Percentiles rank a stretch among this genome's conserved stretches.
phyloP scores from a whole-genome alignment of 2,888 invertebrate genomes.

The Epinotia brunnichana region DNA sequence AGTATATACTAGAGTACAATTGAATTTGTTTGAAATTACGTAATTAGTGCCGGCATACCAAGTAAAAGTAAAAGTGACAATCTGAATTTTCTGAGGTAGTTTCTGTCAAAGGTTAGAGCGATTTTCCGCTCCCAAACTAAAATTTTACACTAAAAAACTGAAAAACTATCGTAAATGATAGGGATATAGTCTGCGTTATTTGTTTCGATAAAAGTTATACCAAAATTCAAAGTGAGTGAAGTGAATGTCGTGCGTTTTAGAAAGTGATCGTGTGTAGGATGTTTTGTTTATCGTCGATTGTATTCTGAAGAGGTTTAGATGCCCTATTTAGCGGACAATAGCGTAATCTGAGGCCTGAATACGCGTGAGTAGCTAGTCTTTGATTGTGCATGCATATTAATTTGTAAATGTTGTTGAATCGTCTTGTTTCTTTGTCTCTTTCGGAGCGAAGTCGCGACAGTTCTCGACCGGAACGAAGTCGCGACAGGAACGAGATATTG shows the following conservation, averaged over 20 bases:
- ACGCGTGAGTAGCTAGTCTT: constrained; percentile 50
- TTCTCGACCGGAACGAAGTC: background rate
- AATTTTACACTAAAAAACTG: constrained; percentile 11
- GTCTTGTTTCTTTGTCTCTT: constrained; percentile 20
- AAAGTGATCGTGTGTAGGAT: constrained; percentile 33
- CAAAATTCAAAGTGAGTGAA: background rate
- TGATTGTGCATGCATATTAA: constrained; percentile 30
- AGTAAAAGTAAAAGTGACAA: constrained; percentile 39
- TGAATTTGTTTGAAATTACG: background rate
- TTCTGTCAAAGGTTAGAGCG: constrained; percentile 38
- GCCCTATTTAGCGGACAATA: constrained; percentile 69
- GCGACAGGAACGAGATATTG: background rate
- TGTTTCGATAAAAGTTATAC: constrained; percentile 2
- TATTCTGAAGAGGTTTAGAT: constrained; percentile 51
- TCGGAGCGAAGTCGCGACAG: background rate
- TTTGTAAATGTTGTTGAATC: constrained; percentile 2
- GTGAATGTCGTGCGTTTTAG: constrained; percentile 26
- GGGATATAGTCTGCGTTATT: background rate
- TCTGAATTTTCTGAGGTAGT: constrained; percentile 32
- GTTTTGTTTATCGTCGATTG: constrained; percentile 46
- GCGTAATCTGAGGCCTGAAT: constrained; percentile 50
- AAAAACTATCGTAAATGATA: background rate
- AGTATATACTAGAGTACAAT: background rate
- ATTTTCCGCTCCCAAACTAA: constrained; percentile 27
- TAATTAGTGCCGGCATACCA: background rate